Conservation (phyloP, 2,888 invertebrate genomes). For the Drosophila bunnanda region DNA sequence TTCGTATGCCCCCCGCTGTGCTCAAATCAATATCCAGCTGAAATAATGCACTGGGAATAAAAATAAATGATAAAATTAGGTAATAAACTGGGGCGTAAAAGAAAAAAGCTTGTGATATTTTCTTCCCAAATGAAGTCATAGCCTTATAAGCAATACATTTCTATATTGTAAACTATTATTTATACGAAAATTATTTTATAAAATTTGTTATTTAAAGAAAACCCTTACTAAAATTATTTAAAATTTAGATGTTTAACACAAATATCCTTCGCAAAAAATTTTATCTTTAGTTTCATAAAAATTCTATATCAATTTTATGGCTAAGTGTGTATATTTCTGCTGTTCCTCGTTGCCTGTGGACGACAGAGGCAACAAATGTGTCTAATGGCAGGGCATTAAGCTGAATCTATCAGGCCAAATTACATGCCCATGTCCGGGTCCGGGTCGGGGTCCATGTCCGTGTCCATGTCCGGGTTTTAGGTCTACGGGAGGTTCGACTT, state of each 20-base stretch:
- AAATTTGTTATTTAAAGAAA: too few relatives aligned
- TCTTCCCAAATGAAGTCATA: too few relatives aligned
- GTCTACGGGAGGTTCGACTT: conserved; percentile 8
- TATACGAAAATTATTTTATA: too few relatives aligned
- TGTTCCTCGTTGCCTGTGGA: conserved; percentile 16
- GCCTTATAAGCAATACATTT: too few relatives aligned
- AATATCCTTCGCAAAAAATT: neutral
- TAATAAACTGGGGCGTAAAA: neutral
- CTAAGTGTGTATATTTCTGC: neutral
- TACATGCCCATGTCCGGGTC: conserved; percentile 55
- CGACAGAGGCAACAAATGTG: conserved; percentile 64
- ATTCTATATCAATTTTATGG: neutral
- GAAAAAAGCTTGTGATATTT: too few relatives aligned
- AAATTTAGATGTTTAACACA: too few relatives aligned
- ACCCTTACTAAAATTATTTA: too few relatives aligned
- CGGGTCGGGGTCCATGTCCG: conserved; percentile 37
- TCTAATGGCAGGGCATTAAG: conserved; percentile 76
- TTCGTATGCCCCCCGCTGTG: conserved; percentile 8
- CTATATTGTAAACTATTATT: too few relatives aligned
- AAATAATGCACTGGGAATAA: conserved; percentile 3
- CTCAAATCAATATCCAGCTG: conserved; percentile 31
- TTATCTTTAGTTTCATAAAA: neutral
- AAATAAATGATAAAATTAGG: neutral
- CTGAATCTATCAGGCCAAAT: conserved; percentile 72
- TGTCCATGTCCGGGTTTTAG: conserved; percentile 22